Conservation (phyloP, 2,888 invertebrate species). For the Andricus quercusramuli region DNA sequence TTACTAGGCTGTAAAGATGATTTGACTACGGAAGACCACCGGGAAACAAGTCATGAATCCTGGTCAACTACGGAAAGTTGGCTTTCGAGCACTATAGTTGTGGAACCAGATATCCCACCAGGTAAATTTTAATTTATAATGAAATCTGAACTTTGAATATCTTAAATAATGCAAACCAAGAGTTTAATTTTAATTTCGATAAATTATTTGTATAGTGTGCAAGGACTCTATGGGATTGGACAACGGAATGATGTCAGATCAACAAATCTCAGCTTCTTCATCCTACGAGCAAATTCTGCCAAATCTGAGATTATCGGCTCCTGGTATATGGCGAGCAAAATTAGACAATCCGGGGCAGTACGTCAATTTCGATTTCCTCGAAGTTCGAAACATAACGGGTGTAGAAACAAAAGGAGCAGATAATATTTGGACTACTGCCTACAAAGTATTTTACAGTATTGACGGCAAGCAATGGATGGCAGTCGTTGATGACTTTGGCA, state of each 20-base stretch:
- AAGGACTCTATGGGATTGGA: conserved; percentile 87
- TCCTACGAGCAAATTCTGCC: conserved; percentile 59
- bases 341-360: conserved; percentile 66
- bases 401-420: conserved; percentile 87
- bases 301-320: conserved; percentile 60
- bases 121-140: conserved; percentile 47
- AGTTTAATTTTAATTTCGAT: not conserved
- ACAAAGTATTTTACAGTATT: conserved; percentile 86
- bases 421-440: conserved; percentile 87
- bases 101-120: conserved; percentile 52
- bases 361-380: conserved; percentile 87
- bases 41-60: conserved; percentile 40
- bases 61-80: not conserved
- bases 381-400: conserved; percentile 88
- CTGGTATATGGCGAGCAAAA: conserved; percentile 63
- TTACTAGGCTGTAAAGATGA: conserved; percentile 85
- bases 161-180: too few relatives aligned
- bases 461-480: conserved; percentile 87
- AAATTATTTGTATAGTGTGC: conserved; percentile 79
- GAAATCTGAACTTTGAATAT: not conserved
- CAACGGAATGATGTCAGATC: conserved; percentile 82
- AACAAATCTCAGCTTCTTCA: conserved; percentile 86
- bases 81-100: conserved; percentile 20
- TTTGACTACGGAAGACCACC: not conserved
- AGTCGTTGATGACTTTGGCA: conserved; percentile 80